Evolutionary conservation across 2,888 invertebrate genomes (phyloP), one percentile per base, ranked within the genome.

Genomic region (Lumbricus terrestris): DNA sequence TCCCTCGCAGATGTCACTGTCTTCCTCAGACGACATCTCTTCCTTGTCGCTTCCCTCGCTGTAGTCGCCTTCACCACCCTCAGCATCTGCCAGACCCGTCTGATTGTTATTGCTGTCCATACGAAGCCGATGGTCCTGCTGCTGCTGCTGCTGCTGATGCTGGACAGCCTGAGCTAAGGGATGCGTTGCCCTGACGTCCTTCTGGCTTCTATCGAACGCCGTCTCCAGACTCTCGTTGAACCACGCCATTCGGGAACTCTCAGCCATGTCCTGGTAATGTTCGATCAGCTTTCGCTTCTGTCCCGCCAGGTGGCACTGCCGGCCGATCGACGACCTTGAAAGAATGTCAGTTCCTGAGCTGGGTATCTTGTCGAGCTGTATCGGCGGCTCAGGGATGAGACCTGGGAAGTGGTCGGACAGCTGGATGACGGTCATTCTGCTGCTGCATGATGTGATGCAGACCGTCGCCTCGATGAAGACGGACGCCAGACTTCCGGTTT

Each of bases 381-480:
- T 69, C n/a, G 54, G 33, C 40, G 89, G 82, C 40, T 92, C 92
- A 5, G 92, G 92, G 15, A 92, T 90, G n/a, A 89, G 38, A 15
- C 92, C 92, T 8, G 90, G 89, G 82, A 92, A 93, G 37, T 91
- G 88, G 89, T 92, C 91, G 20, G 92, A 90, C 82, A 93, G 91
- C 90, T 93, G 93, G 29, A 93, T 82, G 20, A 92, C 92, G 42
- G 92, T 92, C n/a, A 92, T 92, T 35, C 90, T 88, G 23, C 92
- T 92, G n/a, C 85, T 89, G 85, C 92, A 89, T 1, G 93, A 90
- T 1, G 93, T 92, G 83, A 93, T 93, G 89, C 93, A 93, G 33
- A 93, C 92, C 0, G 93, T 93, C 82, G 92, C 93, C 88, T 93
- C 92, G 33, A 93, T 92, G 88, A 92, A 35, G 23, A 93, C 92